phyloP scores from a whole-genome alignment of 2,888 invertebrate genomes.

The Lepidochitona cinerea region DNA sequence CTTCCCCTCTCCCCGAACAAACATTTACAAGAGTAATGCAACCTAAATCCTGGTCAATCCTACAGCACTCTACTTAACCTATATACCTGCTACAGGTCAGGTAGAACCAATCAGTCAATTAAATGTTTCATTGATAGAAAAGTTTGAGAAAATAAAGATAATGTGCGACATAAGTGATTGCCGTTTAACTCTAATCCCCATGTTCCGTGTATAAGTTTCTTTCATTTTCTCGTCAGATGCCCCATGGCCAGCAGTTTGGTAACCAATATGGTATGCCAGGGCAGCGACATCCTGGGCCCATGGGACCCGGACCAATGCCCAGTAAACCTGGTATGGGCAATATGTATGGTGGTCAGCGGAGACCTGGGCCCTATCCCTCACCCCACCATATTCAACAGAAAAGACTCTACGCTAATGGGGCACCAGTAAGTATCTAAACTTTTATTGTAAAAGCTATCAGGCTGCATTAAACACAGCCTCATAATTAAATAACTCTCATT shows the following conservation, averaged over 20 bases:
- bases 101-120: no score
- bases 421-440: constrained; percentile 29
- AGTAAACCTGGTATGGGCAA: constrained; percentile 38
- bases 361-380: constrained; percentile 86
- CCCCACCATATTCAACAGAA: constrained; percentile 58
- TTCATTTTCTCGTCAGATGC: constrained; percentile 45
- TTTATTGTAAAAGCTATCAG: no score
- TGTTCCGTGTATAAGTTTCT: no score
- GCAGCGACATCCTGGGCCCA: constrained; percentile 74
- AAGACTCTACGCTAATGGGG: constrained; percentile 54
- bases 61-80: no score
- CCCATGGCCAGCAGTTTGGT: constrained; percentile 51
- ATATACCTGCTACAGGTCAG: no score
- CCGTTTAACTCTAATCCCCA: not conserved
- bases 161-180: not conserved
- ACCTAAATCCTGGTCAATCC: no score
- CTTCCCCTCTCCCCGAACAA: no score
- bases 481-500: no score
- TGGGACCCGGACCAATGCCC: constrained; percentile 52
- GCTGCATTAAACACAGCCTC: no score
- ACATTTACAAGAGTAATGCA: no score
- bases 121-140: no score
- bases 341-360: constrained; percentile 44
- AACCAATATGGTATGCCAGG: constrained; percentile 72
- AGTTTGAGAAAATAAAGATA: no score